Percentiles rank a stretch among this genome's conserved stretches.
Conservation (phyloP, 2,888 invertebrate species). For the Amphiduros pacificus region DNA sequence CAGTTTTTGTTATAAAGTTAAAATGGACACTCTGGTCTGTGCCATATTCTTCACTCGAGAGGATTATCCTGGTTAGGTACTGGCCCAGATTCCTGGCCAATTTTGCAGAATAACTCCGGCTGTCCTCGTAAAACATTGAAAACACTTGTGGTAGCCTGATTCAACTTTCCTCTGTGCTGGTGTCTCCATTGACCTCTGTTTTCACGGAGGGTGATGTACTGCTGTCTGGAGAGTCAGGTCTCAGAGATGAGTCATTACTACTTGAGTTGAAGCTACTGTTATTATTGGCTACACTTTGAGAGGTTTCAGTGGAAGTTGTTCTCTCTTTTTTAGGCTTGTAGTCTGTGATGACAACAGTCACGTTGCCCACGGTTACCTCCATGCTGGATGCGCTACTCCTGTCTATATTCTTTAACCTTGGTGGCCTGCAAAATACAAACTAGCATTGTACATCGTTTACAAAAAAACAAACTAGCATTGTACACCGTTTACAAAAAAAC, state of each 20-base stretch:
- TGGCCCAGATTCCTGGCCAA: no score
- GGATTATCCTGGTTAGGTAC: no score
- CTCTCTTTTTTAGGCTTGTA: constrained; percentile 61
- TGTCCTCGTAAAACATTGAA: no score
- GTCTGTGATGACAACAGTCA: constrained; percentile 96
- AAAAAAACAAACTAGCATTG: no score
- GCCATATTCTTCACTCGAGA: no score
- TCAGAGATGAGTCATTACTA: constrained; percentile 10
- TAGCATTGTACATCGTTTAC: no score
- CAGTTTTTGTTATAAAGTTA: no score
- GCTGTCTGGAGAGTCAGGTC: constrained; percentile 1
- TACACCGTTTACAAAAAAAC: no score
- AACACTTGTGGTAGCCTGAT: no score
- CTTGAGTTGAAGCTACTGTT: constrained; percentile 12
- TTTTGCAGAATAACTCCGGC: no score
- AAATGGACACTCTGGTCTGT: no score
- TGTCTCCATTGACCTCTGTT: constrained; percentile 13
- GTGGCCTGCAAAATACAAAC: constrained; percentile 66
- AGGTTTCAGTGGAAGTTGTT: neutral
- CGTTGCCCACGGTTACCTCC: constrained; percentile 95
- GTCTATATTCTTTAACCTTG: constrained; percentile 86
- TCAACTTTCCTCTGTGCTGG: constrained; percentile 2
- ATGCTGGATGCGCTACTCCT: constrained; percentile 88
- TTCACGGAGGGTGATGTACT: neutral
- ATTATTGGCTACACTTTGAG: neutral